A percentile compares a stretch with the other conserved stretches of the same genome.
These are phyloP conservation scores for Scarus forsteni DNA, from an alignment of 2,797 vertebrate genomes.

Conservation along the genomic window DNA sequence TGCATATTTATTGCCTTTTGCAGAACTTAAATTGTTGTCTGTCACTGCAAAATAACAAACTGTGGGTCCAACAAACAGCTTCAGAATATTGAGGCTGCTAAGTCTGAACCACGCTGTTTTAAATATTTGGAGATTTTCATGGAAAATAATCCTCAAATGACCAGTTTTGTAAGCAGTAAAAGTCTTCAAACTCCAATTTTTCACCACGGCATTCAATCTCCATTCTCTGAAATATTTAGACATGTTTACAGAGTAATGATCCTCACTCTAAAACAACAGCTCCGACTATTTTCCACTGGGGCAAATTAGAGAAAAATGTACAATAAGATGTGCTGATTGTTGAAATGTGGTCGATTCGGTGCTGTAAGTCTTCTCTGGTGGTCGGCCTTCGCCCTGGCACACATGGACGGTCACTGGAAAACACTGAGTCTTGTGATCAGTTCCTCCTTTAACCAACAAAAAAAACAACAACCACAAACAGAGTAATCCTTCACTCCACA, in stretches of 20 bases:
- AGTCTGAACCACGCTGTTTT: no score
- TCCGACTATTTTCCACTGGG: not conserved
- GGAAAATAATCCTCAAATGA: not conserved
- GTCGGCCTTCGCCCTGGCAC: conserved; percentile 1
- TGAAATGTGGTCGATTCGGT: conserved; percentile 3
- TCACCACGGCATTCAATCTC: not conserved
- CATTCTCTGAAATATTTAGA: not conserved
- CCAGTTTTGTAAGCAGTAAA: not conserved
- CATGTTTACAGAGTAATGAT: not conserved
- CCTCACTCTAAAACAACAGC: not conserved
- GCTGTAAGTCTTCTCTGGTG: conserved; percentile 1
- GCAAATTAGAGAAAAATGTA: not conserved
- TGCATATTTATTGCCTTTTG: no score
- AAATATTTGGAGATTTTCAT: no score
- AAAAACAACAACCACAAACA: not conserved
- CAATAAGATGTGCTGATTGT: conserved; percentile 3
- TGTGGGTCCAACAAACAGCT: no score
- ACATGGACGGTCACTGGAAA: not conserved
- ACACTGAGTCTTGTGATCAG: not conserved
- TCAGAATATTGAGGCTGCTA: no score
- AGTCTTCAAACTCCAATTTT: not conserved
- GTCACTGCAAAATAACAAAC: no score
- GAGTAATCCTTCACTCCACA: not conserved
- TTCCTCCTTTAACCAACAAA: not conserved
- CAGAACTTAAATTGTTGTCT: no score